Evolutionary conservation across 2,888 invertebrate species (phyloP).

Genomic region (Chaitophorus viminalis): DNA sequence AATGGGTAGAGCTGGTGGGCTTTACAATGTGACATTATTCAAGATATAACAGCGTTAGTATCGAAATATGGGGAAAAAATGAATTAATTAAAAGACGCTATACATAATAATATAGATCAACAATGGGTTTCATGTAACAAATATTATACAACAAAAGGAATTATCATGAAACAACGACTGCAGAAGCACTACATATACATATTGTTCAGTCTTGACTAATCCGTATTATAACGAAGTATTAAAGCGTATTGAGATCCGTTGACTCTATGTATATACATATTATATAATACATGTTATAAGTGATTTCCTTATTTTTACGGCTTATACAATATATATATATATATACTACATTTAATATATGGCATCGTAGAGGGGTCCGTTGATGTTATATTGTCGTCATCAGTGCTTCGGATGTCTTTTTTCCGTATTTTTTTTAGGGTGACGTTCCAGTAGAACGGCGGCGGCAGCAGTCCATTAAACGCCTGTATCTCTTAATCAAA

Average conservation of each 20-base stretch:
- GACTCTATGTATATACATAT: background rate
- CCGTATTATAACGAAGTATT: background rate
- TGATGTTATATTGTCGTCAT: conserved; percentile 48
- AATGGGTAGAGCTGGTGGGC: too few species aligned
- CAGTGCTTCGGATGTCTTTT: conserved; percentile 18
- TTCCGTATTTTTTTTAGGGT: conserved; percentile 31
- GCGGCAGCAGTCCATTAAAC: conserved; percentile 54
- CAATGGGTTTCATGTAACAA: too few species aligned
- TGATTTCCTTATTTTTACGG: conserved; percentile 21
- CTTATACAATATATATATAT: background rate
- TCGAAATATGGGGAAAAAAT: too few species aligned
- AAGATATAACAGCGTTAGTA: too few species aligned
- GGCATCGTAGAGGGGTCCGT: conserved; percentile 23
- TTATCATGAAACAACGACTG: background rate
- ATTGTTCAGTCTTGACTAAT: background rate
- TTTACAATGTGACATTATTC: too few species aligned
- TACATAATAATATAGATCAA: too few species aligned
- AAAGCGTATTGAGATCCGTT: background rate
- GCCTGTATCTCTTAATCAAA: conserved; percentile 62
- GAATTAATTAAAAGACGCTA: too few species aligned
- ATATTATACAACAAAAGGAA: background rate
- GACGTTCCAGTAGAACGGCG: conserved; percentile 50
- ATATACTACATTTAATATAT: background rate
- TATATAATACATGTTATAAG: too few species aligned
- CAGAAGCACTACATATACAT: background rate